Conservation (phyloP, 2,888 invertebrate species). For the Rhogogaster chlorosoma region DNA sequence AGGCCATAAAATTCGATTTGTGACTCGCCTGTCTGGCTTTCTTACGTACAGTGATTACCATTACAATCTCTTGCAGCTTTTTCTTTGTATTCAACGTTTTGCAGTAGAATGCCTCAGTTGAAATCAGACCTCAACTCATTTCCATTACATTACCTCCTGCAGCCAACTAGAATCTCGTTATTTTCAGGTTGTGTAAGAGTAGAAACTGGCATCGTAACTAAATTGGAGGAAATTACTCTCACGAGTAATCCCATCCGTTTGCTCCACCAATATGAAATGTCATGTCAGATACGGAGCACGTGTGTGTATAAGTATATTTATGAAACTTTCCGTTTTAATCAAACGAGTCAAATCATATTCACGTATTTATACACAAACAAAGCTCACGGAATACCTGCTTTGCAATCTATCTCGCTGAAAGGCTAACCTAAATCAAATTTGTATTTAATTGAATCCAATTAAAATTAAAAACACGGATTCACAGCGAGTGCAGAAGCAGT, state of each 20-base stretch:
- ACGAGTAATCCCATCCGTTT: slow-evolving; percentile 13
- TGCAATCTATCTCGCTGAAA: not conserved
- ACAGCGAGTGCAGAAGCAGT: not conserved
- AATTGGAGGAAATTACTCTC: slow-evolving; percentile 33
- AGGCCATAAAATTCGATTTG: not conserved
- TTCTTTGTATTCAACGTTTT: not conserved
- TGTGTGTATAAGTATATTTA: not conserved
- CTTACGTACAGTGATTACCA: not conserved
- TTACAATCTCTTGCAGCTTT: not conserved
- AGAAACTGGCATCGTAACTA: not conserved
- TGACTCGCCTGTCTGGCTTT: not conserved
- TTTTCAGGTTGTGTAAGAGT: slow-evolving; percentile 2
- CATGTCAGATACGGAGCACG: not conserved
- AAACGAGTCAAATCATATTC: not conserved
- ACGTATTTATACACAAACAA: not conserved
- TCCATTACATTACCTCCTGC: slow-evolving; percentile 23
- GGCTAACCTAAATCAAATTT: not conserved
- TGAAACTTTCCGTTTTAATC: not conserved
- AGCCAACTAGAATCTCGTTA: slow-evolving; percentile 43
- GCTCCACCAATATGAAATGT: not conserved
- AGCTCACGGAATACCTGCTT: not conserved
- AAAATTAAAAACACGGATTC: not conserved
- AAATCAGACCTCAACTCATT: slow-evolving; percentile 32
- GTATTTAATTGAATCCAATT: slow-evolving; percentile 9
- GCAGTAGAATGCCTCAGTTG: not conserved